Evolutionary conservation across 2,888 invertebrate genomes (phyloP).

Genomic region (Atrina japonica): DNA sequence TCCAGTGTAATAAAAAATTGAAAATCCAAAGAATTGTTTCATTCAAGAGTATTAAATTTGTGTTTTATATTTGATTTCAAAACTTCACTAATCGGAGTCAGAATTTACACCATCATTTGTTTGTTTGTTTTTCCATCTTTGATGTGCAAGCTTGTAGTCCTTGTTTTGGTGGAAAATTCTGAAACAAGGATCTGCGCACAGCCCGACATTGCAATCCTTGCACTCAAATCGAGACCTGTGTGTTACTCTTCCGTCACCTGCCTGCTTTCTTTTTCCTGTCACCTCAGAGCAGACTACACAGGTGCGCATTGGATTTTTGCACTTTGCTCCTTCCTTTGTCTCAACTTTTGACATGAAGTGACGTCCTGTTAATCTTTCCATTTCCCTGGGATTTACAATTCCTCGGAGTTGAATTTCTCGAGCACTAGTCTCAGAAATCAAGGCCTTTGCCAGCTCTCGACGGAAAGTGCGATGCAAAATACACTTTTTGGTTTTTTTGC

Average conservation of each 20-base stretch:
- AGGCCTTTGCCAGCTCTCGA: conserved; percentile 6
- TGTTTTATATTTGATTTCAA: too few relatives aligned
- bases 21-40: too few relatives aligned
- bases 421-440: conserved; percentile 6
- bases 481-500: conserved; percentile 1
- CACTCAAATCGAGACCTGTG: conserved; percentile 17
- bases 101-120: too few relatives aligned
- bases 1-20: too few relatives aligned
- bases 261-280: conserved; percentile 16
- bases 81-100: too few relatives aligned
- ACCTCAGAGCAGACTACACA: conserved; percentile 7
- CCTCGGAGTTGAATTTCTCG: neutral
- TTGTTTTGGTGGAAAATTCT: conserved; percentile 10
- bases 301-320: conserved; percentile 11
- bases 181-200: conserved; percentile 30
- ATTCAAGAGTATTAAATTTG: too few relatives aligned
- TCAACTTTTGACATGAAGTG: conserved; percentile 21
- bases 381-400: conserved; percentile 2
- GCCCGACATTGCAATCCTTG: conserved; percentile 18
- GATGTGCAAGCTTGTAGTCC: conserved; percentile 16
- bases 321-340: conserved; percentile 18
- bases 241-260: conserved; percentile 9
- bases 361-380: conserved; percentile 5
- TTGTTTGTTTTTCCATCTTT: too few relatives aligned
- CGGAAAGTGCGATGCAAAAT: conserved; percentile 14